Evolutionary conservation across 2,888 invertebrate species (phyloP), one percentile per base, ranked within the genome.

Genomic region (Seira musarum): DNA sequence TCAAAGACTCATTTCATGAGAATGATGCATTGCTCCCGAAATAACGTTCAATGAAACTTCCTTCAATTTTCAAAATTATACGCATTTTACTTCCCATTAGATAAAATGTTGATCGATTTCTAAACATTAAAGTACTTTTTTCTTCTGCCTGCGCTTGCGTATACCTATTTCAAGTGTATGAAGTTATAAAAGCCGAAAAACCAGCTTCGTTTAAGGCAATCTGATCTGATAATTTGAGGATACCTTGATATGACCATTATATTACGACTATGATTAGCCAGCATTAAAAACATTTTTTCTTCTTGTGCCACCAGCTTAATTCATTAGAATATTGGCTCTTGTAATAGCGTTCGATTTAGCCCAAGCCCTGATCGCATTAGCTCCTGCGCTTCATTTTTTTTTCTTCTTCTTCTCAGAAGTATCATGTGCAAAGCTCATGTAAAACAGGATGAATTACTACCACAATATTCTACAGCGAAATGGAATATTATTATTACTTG

Each of bases 161-260:
- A 19, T 21, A 19, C 61, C 17, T 25, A 64, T 35, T 17, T 40
- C 35, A 46, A 24, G 70, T 75, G 66, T 83, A 81, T 83, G 35
- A 80, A 83, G 82, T 80, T 78, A 80, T 83, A 83, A 80, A 83
- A 83, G 77, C 63, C 60, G 74, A 82, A 80, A 82, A 83, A 83
- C 82, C 82, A 83, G 80, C 82, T 83, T 83, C 71, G 80, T 83
- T 83, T 83, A 74, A 83, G 82, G 82, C 82, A 77, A 83, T 81
- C 76, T 66, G 81, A 81, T 81, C 72, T 80, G 80, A 83, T 83
- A 83, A 83, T 83, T 81, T 71, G 78, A 57, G 78, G 71, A 72
- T 67, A 67, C 60, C 66, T 30, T 30, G 78, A 72, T 73, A 73
- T 72, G 72, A 21, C 72, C 72, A 77, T 77, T 71, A 70, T 70